phyloP scores from a whole-genome alignment of 2,113 vertebrate genomes.

The Echinops telfairi region DNA sequence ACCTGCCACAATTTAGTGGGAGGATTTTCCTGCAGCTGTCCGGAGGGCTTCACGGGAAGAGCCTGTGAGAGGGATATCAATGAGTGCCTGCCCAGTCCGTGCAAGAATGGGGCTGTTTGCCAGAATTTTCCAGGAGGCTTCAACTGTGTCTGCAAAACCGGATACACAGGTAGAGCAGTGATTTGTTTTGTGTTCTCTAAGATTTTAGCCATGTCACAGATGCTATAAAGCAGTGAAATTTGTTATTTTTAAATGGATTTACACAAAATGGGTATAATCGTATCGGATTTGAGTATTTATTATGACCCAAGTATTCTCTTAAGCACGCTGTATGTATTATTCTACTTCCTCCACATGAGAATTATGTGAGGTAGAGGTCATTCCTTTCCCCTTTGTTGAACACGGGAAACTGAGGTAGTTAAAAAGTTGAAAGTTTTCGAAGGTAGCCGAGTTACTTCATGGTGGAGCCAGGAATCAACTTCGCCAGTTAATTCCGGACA shows the following conservation, averaged over 20 bases:
- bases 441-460: neutral
- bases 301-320: neutral
- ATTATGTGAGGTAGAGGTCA: neutral
- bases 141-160: constrained; percentile 95
- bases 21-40: constrained; percentile 96
- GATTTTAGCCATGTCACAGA: neutral
- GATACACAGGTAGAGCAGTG: constrained; percentile 93
- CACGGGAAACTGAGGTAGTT: neutral
- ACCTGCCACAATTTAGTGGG: constrained; percentile 97
- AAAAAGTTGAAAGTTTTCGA: neutral
- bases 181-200: fast-evolving
- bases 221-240: neutral
- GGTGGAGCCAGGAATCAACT: neutral
- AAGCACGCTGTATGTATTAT: neutral
- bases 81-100: constrained; percentile 96
- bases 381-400: neutral
- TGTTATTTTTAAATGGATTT: neutral
- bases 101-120: constrained; percentile 95
- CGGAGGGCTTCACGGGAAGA: constrained; percentile 95
- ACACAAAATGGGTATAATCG: neutral
- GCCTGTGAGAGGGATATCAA: constrained; percentile 98
- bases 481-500: neutral
- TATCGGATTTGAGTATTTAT: neutral
- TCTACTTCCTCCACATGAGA: neutral
- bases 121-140: constrained; percentile 98